Evolutionary conservation across 2,888 invertebrate genomes (phyloP), one percentile per base, ranked within the genome.

Genomic region (Ochropleura plecta): DNA sequence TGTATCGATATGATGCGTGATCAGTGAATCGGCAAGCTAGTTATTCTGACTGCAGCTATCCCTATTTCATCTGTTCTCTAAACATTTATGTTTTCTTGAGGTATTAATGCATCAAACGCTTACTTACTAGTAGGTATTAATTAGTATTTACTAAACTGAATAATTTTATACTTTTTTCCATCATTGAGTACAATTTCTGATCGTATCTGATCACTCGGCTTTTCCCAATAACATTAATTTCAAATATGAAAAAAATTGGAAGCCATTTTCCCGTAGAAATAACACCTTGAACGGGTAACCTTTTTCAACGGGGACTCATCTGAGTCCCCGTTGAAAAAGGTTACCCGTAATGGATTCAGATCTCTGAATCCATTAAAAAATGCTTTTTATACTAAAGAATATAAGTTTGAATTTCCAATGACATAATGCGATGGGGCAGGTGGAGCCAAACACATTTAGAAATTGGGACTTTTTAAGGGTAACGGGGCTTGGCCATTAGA

Each of bases 241-340:
- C 49, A 46, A 72, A 78, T 85, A 71, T 72, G 63, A 42, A 60
- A 64, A 66, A 71, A 79, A 85, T 62, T 75, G 53, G 53, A 12
- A 42, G 68, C 59, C 65, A 70, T 81, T 82, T 80, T 75, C 8
- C 12, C 3, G 44, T 63, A 68, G 63, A 53, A 30, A 70, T 75
- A 63, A 51, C 46, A 69, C 40, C 42, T 49, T 68, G 20, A 74
- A 62, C 44, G 10, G 18, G 42, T 6, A 62, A 76, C 64, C 79
- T 74, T 70, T 72, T 46, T 55, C 16, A 20, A 60, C 18, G 42
- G 5, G 51, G 9, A 1, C 48, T 64, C n/a, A n/a, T n/a, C n/a
- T n/a, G n/a, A n/a, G n/a, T n/a, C n/a, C n/a, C n/a, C n/a, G n/a
- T n/a, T n/a, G n/a, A n/a, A n/a, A n/a, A n/a, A n/a, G n/a, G n/a